Base-by-base conservation (phyloP, 37 sponge, comb jelly and placozoan genomes). In the Ianthella basta region DNA sequence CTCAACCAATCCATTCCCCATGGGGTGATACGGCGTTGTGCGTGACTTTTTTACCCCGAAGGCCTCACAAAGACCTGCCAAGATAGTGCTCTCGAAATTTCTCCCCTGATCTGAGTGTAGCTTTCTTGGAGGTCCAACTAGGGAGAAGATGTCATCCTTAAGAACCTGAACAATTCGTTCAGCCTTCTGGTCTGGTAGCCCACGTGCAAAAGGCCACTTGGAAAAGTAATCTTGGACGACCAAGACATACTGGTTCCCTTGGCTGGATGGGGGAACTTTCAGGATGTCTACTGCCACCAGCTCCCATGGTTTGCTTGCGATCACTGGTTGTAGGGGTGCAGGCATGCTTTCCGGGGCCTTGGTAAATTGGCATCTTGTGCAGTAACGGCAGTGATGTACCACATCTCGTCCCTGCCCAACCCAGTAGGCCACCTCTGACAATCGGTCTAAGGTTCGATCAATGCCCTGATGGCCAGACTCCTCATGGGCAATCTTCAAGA, bases 1-100 rank as follows among this genome's bases (percentile, higher is more conserved):
- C 37, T 74, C 75, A 33, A 74, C 75, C 41, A 74, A 39, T 10
- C 75, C 75, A 74, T 74, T 39, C 21, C 75, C 75, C 75, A 74
- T 74, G 10, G 75, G 75, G 37, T 74, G 75, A 36, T 74, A 74
- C 21, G 75, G 75, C 8, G 75, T 74, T 33, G 75, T 74, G 37
- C 15, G 75, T 23, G 75, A 65, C 30, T 65, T 65, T 32, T 65
- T 65, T 27, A 65, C 67, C 19, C 67, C 67, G 30, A 65, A 65
- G 67, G 67, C 67, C 19, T 65, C 30, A 32, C 67, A 65, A 32
- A 65, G 67, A 65, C 30, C 67, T 32, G 18, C 19, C 16, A 65
- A 15, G 13, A 65, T 65, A 18, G 10, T 10, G 67, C 67, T 65
- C 19, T 19, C 67, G 30, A 65, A 65, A 15, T 65, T 65, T 10